Evolutionary conservation across 1,140 invertebrate genomes (phyloP), one percentile per base, ranked within the genome.

Genomic region (Maconellicoccus hirsutus): DNA sequence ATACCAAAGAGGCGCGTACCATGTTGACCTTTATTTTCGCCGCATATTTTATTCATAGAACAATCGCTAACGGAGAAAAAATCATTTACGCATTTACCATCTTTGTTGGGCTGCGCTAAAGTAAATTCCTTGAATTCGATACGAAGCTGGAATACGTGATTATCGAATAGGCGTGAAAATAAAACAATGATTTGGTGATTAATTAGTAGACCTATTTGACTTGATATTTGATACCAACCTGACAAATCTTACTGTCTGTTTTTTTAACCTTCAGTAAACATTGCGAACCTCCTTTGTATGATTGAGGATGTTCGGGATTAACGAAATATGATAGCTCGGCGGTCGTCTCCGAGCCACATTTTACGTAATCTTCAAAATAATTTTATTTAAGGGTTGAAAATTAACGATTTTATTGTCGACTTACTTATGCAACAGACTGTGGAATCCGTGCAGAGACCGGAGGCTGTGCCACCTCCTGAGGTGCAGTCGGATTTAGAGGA

Each of bases 271-370:
- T 85, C 72, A 91, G 84, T 0, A 83, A 82, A 75, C 91, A 93
- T 0, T 86, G 78, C 33, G 85, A 83, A 8, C 86, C 86, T 0
- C 86, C 87, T 0, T 81, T 79, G 75, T 86, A 88, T 14, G 85
- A 82, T 1, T 81, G 82, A 0, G 88, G 88, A 80, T 87, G 91
- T 1, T 84, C 85, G 0, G 84, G 84, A 78, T 87, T 93, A 1
- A 86, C 84, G 77, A 93, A 93, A 77, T 93, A 92, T 0, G 90
- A 93, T 72, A 91, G 90, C 75, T 93, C 93, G 59, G 86, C 81
- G 22, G 83, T 83, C 0, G 89, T 87, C 0, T 82, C 83, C 8
- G 82, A 80, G 3, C 89, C 88, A 75, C 89, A 91, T 0, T 82
- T 80, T 73, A 83, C 82, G 74, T 87, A 83, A 78, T 90, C 89